Conservation (phyloP, 2,113 vertebrate genomes). For the Anolis sagrei region DNA sequence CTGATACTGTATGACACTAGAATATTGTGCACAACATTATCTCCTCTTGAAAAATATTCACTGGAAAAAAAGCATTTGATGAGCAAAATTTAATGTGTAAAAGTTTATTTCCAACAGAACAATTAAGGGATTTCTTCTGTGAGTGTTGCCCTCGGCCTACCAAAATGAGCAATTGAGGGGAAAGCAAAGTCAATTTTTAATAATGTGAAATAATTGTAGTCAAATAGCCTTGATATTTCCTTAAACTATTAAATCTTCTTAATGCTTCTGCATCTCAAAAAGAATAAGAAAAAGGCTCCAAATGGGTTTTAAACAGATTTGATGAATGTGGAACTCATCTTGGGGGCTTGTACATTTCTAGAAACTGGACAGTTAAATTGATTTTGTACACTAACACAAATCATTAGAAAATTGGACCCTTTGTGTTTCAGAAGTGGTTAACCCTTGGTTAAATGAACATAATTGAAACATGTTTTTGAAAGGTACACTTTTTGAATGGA, state of each 20-base stretch:
- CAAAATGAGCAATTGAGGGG: slow-evolving; percentile 46
- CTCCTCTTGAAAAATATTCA: not conserved
- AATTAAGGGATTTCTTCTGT: slow-evolving; percentile 15
- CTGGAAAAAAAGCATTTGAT: not conserved
- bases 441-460: slow-evolving; percentile 43
- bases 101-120: slow-evolving; percentile 8
- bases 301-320: slow-evolving; percentile 74
- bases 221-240: slow-evolving; percentile 70
- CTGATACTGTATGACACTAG: not conserved
- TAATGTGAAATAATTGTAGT: slow-evolving; percentile 72
- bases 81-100: not conserved
- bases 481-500: slow-evolving; percentile 39
- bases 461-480: slow-evolving; percentile 23
- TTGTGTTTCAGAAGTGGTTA: slow-evolving; percentile 65
- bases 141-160: slow-evolving; percentile 38
- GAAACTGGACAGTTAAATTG: slow-evolving; percentile 75
- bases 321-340: slow-evolving; percentile 70
- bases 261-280: slow-evolving; percentile 63
- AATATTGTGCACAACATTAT: not conserved
- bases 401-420: slow-evolving; percentile 67
- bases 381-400: slow-evolving; percentile 71
- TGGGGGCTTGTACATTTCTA: slow-evolving; percentile 72
- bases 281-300: slow-evolving; percentile 40
- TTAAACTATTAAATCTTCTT: slow-evolving; percentile 75
- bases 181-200: slow-evolving; percentile 64